These are phyloP conservation scores for Lasioglossum oenotherae DNA, from an alignment of 2,888 invertebrate species.

Conservation along the genomic window DNA sequence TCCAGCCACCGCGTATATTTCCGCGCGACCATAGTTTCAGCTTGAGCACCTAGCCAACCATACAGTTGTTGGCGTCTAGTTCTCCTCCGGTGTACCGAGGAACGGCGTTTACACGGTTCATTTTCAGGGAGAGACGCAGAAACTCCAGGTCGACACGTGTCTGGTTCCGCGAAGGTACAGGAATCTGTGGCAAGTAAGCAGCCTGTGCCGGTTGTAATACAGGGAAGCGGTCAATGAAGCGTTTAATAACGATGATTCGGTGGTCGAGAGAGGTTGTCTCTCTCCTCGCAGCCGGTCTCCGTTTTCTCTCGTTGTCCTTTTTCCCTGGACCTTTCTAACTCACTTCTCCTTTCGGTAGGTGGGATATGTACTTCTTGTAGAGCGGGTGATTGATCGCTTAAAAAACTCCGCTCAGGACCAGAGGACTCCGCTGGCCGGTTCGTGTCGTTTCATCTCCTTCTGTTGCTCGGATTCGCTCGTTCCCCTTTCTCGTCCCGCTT, in stretches of 20 bases:
- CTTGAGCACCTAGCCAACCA: not conserved
- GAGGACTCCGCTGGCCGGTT: slow-evolving; percentile 42
- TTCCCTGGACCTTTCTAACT: slow-evolving; percentile 44
- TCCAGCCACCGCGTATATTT: too few relatives aligned
- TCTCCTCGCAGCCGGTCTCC: not conserved
- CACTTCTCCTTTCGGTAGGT: slow-evolving; percentile 74
- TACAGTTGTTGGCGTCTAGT: not conserved
- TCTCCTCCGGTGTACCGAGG: not conserved
- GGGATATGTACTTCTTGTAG: slow-evolving; percentile 78
- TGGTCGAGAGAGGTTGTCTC: slow-evolving; percentile 42
- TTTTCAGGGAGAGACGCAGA: slow-evolving; percentile 22
- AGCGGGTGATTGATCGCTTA: slow-evolving; percentile 81
- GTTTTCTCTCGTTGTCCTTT: slow-evolving; percentile 52
- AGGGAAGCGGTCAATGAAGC: slow-evolving; percentile 65
- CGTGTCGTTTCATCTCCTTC: slow-evolving; percentile 41
- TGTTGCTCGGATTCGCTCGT: slow-evolving; percentile 10
- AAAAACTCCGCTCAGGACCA: slow-evolving; percentile 74
- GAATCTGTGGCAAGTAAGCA: slow-evolving; percentile 46
- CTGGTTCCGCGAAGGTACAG: slow-evolving; percentile 28
- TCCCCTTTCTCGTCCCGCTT: slow-evolving; percentile 37
- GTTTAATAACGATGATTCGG: slow-evolving; percentile 73
- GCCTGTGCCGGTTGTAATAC: slow-evolving; percentile 44
- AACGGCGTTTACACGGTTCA: not conserved
- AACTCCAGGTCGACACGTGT: slow-evolving; percentile 6
- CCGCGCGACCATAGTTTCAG: not conserved